Base-by-base conservation (phyloP, 2,888 invertebrate genomes). In the Stenodera caucasica region DNA sequence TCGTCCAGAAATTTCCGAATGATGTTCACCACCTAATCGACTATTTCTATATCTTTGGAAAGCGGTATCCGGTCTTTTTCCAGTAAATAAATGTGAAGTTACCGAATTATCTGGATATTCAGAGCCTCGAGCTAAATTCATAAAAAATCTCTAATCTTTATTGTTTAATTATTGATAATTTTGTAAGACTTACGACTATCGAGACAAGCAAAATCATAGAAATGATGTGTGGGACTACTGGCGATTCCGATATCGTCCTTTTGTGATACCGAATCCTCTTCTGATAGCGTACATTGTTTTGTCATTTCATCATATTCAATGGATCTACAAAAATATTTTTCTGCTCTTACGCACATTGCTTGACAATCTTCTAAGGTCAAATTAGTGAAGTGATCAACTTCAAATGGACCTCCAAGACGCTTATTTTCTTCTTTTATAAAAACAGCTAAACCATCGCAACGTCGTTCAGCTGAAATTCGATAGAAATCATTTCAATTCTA, bases 401-500 rank as follows among this genome's bases (percentile, higher is more conserved):
- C 93, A 77, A 94, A 94, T 5, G 94, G 92, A 49, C 94, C 94
- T 26, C 92, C 91, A 6, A 94, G 84, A 32, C 92, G 86, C 79
- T 92, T 92, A 76, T 93, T 93, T 81, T 92, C 92, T 81, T 94
- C 94, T 80, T 94, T 94, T 32, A 94, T 91, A 75, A 94, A 94
- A 8, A 94, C 92, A 2, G 92, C 90, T 52, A 92, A 80, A 0
- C 94, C 94, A 73, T 94, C 94, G 75, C 94, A 94, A 53, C 94
- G 86, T 67, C 92, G 83, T 78, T 94, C 93, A 70, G 91, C 93
- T 93, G 71, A 52, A 75, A 76, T 30, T 33, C 14, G n/a, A 1
- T n/a, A n/a, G n/a, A 11, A 53, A 18, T 12, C 33, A 51, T 49
- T 33, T 14, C 6, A 33, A 57, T n/a, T n/a, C n/a, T 33, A 30